Conservation (phyloP, 2,888 invertebrate species). For the Xylophagus ater region DNA sequence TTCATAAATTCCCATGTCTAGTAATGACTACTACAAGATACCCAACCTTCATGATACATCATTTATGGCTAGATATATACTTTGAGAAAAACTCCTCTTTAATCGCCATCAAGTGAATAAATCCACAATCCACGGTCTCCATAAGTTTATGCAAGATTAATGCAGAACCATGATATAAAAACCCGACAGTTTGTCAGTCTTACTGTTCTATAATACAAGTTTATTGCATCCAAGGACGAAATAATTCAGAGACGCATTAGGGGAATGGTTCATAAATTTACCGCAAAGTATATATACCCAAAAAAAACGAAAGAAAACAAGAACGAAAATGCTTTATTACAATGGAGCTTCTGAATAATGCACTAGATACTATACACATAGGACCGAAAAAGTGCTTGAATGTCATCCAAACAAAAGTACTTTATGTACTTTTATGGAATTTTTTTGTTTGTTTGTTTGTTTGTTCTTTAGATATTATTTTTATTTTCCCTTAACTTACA, state of each 20-base stretch:
- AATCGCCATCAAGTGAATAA: too few species aligned
- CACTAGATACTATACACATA: too few species aligned
- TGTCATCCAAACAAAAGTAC: conserved; percentile 12
- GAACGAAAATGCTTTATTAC: conserved; percentile 24
- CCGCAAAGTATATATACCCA: conserved; percentile 17
- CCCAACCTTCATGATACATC: too few species aligned
- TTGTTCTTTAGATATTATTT: too few species aligned
- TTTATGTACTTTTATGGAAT: too few species aligned
- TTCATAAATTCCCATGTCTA: too few species aligned
- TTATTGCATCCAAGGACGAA: conserved; percentile 18
- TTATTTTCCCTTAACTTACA: too few species aligned
- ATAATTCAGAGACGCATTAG: conserved; percentile 18
- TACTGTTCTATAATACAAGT: conserved; percentile 17
- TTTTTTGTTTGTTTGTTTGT: too few species aligned
- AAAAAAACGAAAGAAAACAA: conserved; percentile 17
- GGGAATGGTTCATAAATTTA: conserved; percentile 19
- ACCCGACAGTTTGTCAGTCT: conserved; percentile 18
- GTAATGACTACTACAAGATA: too few species aligned
- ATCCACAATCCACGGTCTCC: conserved; percentile 12
- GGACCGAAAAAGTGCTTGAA: conserved; percentile 21
- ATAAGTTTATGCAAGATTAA: conserved; percentile 18
- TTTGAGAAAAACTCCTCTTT: too few species aligned
- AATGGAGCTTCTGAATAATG: conserved; percentile 23
- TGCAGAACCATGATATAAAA: conserved; percentile 15
- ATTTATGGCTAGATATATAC: too few species aligned